These are phyloP conservation scores for Drosophila santomea DNA, from an alignment of 1,140 invertebrate species.

Conservation along the genomic window DNA sequence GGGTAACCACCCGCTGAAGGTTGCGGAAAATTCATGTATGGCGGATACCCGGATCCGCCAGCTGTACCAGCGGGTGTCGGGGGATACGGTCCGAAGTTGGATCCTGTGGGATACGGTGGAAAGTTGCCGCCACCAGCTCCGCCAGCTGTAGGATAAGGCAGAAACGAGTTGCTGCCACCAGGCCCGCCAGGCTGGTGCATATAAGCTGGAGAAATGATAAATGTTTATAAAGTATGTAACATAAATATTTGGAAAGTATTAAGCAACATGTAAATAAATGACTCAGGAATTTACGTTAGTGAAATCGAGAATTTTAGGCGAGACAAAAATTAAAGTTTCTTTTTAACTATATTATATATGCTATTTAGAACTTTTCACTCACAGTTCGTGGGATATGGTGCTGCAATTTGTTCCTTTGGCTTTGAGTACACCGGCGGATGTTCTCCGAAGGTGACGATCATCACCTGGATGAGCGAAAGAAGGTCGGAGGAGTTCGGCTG, in stretches of 20 bases:
- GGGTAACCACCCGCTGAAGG: constrained; percentile 84
- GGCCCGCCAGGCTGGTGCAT: constrained; percentile 65
- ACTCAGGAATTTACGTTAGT: no score
- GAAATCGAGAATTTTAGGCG: no score
- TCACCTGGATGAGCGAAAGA: constrained; percentile 93
- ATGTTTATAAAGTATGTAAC: no score
- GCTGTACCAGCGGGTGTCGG: constrained; percentile 34
- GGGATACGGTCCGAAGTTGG: constrained; percentile 71
- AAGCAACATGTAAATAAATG: no score
- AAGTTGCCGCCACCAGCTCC: constrained; percentile 60
- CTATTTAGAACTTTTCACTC: constrained; percentile 1
- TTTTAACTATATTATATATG: no score
- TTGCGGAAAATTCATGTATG: constrained; percentile 85
- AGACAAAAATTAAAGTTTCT: no score
- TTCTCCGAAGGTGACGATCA: constrained; percentile 97
- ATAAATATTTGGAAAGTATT: no score
- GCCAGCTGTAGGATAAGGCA: constrained; percentile 68
- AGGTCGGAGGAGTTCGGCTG: constrained; percentile 93
- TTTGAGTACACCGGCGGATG: constrained; percentile 96
- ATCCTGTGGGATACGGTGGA: constrained; percentile 72
- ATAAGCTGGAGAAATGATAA: constrained; percentile 43
- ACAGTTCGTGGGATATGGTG: constrained; percentile 71
- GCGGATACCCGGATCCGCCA: constrained; percentile 79
- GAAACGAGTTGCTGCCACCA: constrained; percentile 46
- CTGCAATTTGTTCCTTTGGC: constrained; percentile 85